phyloP scores from a whole-genome alignment of 2,888 invertebrate genomes.

The Eupsilia transversa region DNA sequence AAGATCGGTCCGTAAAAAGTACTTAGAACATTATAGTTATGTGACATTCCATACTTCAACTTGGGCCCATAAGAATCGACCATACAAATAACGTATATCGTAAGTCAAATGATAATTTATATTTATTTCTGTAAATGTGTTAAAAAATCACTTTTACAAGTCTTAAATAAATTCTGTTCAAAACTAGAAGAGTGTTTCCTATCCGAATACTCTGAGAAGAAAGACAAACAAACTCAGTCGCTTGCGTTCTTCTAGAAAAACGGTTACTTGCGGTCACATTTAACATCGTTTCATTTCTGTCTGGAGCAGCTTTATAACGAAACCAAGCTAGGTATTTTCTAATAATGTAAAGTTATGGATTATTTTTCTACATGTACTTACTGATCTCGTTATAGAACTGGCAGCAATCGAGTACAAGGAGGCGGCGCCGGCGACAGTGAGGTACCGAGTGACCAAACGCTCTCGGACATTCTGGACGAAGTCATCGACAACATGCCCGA shows the following conservation, averaged over 20 bases:
- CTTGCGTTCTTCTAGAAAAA: background rate
- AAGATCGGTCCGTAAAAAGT: background rate
- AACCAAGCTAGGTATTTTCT: background rate
- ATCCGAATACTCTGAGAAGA: background rate
- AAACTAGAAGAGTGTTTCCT: background rate
- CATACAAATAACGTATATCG: background rate
- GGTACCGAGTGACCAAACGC: slow-evolving; percentile 91
- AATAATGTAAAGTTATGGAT: background rate
- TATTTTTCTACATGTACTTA: background rate
- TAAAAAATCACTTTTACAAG: background rate
- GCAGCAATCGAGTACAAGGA: slow-evolving; percentile 76
- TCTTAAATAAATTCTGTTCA: background rate
- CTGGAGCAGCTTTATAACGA: background rate
- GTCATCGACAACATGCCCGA: slow-evolving; percentile 95
- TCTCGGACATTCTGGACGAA: slow-evolving; percentile 96
- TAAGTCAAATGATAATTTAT: background rate
- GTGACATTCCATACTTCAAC: background rate
- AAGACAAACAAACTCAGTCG: background rate
- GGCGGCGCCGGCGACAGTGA: slow-evolving; percentile 83
- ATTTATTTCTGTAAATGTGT: background rate
- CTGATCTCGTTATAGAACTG: slow-evolving; percentile 74
- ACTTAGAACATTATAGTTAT: background rate
- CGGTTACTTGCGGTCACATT: background rate
- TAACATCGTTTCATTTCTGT: background rate
- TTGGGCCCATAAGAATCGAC: background rate